Conservation (phyloP, 2,113 vertebrate genomes). For the Phylloscopus trochiloides region DNA sequence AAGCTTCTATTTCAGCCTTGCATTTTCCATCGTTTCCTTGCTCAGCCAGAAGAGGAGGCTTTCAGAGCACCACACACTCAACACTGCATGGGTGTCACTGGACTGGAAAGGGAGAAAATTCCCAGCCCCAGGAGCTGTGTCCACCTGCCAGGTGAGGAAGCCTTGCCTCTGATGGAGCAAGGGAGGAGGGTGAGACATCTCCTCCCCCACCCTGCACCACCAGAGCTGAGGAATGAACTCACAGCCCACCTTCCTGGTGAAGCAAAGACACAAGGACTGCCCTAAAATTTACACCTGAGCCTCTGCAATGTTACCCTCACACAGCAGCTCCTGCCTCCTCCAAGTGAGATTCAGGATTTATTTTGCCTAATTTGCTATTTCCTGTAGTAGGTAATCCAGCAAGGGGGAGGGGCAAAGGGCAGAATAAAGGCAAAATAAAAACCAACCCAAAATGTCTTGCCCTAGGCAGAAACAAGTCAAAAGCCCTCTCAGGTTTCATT, state of each 20-base stretch:
- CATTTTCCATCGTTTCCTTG: background rate
- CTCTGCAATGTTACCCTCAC: fast-evolving
- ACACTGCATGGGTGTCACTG: background rate
- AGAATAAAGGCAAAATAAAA: background rate
- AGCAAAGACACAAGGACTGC: background rate
- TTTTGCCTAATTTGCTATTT: background rate
- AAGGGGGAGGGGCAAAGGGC: background rate
- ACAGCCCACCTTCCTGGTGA: background rate
- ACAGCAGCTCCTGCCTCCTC: background rate
- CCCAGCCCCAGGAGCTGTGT: background rate
- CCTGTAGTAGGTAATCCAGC: background rate
- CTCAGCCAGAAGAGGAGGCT: background rate
- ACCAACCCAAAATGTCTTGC: background rate
- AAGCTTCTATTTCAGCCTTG: background rate
- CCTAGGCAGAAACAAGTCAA: background rate
- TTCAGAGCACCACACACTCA: background rate
- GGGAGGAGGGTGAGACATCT: background rate
- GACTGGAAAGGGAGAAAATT: background rate
- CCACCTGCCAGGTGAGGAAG: background rate
- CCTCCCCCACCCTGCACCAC: background rate
- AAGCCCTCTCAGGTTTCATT: background rate
- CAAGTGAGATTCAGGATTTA: background rate
- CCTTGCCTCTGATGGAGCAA: background rate
- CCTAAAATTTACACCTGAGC: background rate
- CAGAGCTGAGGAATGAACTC: background rate